A percentile compares a stretch with the other conserved stretches of the same genome.
Evolutionary conservation across 2,888 invertebrate species (phyloP).

Genomic region (Terebella lapidaria): DNA sequence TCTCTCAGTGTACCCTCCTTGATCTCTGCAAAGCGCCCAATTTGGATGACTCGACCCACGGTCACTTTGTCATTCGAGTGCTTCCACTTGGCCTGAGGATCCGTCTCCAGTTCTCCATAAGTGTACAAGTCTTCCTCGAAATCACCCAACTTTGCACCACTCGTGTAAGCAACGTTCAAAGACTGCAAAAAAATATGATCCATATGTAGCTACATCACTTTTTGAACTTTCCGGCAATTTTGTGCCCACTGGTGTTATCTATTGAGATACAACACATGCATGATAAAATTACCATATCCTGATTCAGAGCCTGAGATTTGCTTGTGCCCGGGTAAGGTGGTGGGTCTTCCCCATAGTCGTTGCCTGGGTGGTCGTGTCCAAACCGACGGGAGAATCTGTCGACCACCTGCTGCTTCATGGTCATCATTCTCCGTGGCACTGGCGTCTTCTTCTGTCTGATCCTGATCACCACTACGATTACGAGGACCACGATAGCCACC

Average conservation of each 20-base stretch:
- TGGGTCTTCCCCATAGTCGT: too few relatives aligned
- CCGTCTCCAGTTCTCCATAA: conserved; percentile 3
- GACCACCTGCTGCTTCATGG: too few relatives aligned
- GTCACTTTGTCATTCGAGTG: neutral
- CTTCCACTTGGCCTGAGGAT: conserved; percentile 1
- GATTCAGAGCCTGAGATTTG: too few relatives aligned
- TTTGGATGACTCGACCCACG: neutral
- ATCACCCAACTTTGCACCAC: neutral
- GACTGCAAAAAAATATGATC: neutral
- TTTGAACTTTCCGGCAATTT: too few relatives aligned
- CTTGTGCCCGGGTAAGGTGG: too few relatives aligned
- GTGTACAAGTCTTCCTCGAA: conserved; percentile 1
- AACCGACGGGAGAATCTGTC: neutral
- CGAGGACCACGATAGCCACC: neutral
- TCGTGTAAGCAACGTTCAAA: neutral
- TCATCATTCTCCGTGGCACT: neutral
- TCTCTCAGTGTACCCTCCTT: neutral
- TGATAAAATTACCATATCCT: too few relatives aligned
- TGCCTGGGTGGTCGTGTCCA: neutral
- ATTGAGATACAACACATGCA: too few relatives aligned
- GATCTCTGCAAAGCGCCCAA: neutral
- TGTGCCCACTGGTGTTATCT: too few relatives aligned
- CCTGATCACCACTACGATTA: neutral
- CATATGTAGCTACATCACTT: too few relatives aligned
- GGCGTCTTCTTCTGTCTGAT: neutral